Evolutionary conservation across 2,113 vertebrate genomes (phyloP).

Genomic region (Mormyrus lacerda): DNA sequence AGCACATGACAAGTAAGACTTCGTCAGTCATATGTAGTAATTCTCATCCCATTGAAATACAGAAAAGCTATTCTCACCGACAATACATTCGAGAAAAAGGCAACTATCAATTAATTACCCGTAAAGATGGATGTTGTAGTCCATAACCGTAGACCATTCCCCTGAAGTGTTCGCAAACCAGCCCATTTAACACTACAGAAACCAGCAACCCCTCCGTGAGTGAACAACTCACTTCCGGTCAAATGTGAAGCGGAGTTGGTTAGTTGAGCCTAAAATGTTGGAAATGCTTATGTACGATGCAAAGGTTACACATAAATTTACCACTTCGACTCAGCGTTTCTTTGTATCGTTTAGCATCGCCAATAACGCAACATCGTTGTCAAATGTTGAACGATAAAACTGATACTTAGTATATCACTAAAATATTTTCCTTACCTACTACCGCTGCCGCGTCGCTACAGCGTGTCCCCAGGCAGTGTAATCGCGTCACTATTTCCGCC

Average conservation of each 20-base stretch:
- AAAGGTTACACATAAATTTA: neutral
- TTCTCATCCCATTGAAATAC: neutral
- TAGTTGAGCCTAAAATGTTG: conserved; percentile 12
- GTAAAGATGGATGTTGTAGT: conserved; percentile 42
- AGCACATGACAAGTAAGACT: neutral
- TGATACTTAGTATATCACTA: neutral
- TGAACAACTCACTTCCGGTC: conserved; percentile 73
- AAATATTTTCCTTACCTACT: conserved; percentile 55
- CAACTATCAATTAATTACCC: neutral
- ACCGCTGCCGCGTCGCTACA: conserved; percentile 62
- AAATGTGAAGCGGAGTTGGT: conserved; percentile 30
- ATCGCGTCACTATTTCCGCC: conserved; percentile 67
- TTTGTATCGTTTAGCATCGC: neutral
- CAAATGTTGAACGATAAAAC: conserved; percentile 19
- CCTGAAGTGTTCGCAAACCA: fast-evolving
- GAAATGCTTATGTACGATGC: neutral
- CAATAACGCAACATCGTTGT: conserved; percentile 9
- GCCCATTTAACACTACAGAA: conserved; percentile 48
- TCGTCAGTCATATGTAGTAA: neutral
- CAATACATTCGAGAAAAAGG: neutral
- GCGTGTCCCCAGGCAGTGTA: conserved; percentile 52
- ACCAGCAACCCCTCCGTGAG: conserved; percentile 31
- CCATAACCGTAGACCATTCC: neutral
- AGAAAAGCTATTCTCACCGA: conserved; percentile 29
- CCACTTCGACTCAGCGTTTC: neutral